Percentiles rank a stretch among this genome's conserved stretches.
phyloP scores from a whole-genome alignment of 2,797 vertebrate genomes.

The Hafferia zeledoni region DNA sequence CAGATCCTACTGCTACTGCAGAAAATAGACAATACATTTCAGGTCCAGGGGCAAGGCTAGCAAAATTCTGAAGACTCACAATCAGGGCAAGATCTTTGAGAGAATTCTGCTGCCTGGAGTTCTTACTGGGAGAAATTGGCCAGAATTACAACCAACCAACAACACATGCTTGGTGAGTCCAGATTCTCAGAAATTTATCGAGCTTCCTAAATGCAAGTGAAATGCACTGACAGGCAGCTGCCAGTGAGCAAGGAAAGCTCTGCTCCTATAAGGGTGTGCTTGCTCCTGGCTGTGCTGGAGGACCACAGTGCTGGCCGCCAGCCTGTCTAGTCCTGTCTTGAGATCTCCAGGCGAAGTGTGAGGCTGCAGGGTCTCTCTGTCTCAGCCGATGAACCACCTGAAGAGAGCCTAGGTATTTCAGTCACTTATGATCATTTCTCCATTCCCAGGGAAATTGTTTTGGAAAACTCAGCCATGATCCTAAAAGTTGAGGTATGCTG shows the following conservation, averaged over 20 bases:
- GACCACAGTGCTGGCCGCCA: not conserved
- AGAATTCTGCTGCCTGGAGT: not conserved
- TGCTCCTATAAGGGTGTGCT: not conserved
- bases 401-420: not conserved
- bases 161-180: not conserved
- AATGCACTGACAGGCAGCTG: not conserved
- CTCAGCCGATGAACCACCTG: not conserved
- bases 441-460: not conserved
- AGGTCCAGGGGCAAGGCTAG: not conserved
- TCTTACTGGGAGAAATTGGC: not conserved
- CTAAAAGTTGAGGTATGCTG: conserved; percentile 6
- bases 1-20: not conserved
- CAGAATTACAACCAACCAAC: not conserved
- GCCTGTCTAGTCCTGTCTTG: not conserved
- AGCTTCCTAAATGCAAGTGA: not conserved
- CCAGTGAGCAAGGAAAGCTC: not conserved
- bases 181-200: not conserved
- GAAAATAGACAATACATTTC: not conserved
- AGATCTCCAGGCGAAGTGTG: not conserved
- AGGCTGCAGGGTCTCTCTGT: not conserved
- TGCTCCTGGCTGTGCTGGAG: not conserved
- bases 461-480: not conserved
- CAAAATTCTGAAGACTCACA: not conserved
- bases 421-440: not conserved
- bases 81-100: not conserved